Base-by-base conservation (phyloP, 1,140 invertebrate species). In the Nasonia longicornis region DNA sequence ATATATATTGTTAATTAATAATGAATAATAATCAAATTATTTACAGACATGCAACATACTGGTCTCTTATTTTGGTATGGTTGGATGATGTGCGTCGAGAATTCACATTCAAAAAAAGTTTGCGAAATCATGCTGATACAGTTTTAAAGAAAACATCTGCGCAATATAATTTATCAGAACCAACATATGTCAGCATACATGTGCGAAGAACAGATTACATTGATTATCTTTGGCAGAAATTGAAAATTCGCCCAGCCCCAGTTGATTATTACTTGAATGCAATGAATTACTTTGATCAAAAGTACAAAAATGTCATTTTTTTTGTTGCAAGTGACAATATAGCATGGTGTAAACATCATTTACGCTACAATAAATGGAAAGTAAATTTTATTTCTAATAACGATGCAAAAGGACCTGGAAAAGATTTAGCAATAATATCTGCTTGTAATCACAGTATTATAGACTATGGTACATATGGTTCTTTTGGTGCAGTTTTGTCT, bases 401-500 rank as follows among this genome's bases (percentile, higher is more conserved):
- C 20, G 87, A 89, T 20, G 89, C 85, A 11, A 91, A 87, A 82
- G 89, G 89, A 35, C 91, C 93, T 2, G 92, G 92, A 20, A 87
- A 92, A 84, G 94, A 95, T 88, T 86, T 95, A 77, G 94, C 94
- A 20, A 91, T 94, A 29, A 89, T 95, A 84, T 90, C 93, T 10
- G 88, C 91, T 7, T 94, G 94, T 86, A 93, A 95, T 88, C 94
- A 95, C 84, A 92, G 92, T 82, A 93, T 95, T 74, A 94, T 94
- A 83, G 93, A 94, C 86, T 93, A 94, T 63, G 94, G 94, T 14
- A 94, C 94, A 14, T 95, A 93, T 83, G 94, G 94, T 10, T 93
- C 93, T 80, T 95, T 94, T 91, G 93, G 92, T 3, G 94, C 93
- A 2, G 93, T 94, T 85, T 87, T 95, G 64, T 91, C 93, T 72